Percentiles rank a stretch among this genome's conserved stretches.
Conservation (phyloP, 1,140 invertebrate species). For the Gonatopus flavifemur region DNA sequence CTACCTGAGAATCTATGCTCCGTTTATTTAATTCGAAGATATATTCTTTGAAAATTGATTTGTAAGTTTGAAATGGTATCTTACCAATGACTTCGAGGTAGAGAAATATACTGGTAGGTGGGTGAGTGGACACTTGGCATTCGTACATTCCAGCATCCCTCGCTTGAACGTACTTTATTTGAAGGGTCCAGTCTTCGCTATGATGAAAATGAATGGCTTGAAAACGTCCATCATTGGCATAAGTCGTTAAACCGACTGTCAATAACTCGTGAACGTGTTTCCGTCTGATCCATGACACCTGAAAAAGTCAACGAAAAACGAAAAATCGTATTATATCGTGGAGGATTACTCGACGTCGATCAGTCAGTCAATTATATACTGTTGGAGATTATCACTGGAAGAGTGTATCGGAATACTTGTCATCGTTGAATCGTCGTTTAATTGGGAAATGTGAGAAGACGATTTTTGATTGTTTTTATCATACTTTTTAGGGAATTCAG, state of each 20-base stretch:
- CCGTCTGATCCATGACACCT: conserved; percentile 83
- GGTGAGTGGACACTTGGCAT: conserved; percentile 87
- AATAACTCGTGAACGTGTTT: conserved; percentile 76
- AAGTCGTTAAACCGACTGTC: conserved; percentile 80
- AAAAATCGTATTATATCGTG: conserved; percentile 14
- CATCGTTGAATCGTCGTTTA: too few species aligned
- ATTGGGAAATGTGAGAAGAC: conserved; percentile 10
- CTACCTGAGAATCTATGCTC: too few species aligned
- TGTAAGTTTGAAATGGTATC: too few species aligned
- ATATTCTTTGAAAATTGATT: too few species aligned
- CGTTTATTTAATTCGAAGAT: too few species aligned
- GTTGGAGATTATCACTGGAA: too few species aligned
- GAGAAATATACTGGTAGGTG: conserved; percentile 81
- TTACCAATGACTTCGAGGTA: conserved; percentile 82
- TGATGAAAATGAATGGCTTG: conserved; percentile 82
- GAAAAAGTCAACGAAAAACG: conserved; percentile 37
- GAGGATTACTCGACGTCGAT: conserved; percentile 1
- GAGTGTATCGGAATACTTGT: too few species aligned
- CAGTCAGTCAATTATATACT: too few species aligned
- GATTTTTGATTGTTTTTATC: too few species aligned
- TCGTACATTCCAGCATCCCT: conserved; percentile 82
- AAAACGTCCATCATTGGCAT: conserved; percentile 84
- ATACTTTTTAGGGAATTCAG: too few species aligned
- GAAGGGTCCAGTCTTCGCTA: conserved; percentile 85
- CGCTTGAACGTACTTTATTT: conserved; percentile 79